Conservation (phyloP, 2,888 invertebrate species). For the Hirtodrosophila cameraria region DNA sequence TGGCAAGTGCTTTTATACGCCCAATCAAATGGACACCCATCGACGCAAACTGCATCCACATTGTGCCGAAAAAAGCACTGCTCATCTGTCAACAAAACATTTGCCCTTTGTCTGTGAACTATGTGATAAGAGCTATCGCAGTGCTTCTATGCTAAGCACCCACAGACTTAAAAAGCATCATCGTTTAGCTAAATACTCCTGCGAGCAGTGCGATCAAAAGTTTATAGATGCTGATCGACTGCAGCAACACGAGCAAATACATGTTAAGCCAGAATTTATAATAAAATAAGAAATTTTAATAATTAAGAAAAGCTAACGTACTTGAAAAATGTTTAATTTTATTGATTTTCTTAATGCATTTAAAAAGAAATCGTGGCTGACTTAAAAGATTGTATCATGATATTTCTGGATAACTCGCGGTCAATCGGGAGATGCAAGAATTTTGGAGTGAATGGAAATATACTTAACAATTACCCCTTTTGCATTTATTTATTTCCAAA, state of each 20-base stretch:
- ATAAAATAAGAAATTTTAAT: not conserved
- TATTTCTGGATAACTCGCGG: no score
- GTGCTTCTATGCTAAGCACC: conserved; percentile 66
- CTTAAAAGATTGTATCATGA: no score
- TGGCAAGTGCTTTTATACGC: conserved; percentile 62
- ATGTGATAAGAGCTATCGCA: conserved; percentile 63
- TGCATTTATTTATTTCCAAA: no score
- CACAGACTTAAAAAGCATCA: conserved; percentile 67
- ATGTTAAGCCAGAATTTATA: conserved; percentile 23
- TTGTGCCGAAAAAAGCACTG: not conserved
- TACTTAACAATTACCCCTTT: no score
- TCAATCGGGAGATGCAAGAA: no score
- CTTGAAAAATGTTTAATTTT: no score
- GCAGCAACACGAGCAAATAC: conserved; percentile 51
- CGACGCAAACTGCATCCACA: conserved; percentile 57
- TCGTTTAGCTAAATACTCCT: conserved; percentile 49
- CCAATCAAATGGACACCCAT: conserved; percentile 70
- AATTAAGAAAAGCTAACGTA: no score
- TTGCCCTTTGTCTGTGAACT: conserved; percentile 63
- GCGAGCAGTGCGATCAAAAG: conserved; percentile 61
- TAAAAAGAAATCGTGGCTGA: no score
- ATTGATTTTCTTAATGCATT: no score
- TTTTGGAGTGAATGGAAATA: no score
- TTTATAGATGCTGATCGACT: conserved; percentile 52
- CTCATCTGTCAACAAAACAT: not conserved